A percentile compares a stretch with the other conserved stretches of the same genome.
Conservation (phyloP, 2,888 invertebrate species). For the Aporophyla lueneburgensis region DNA sequence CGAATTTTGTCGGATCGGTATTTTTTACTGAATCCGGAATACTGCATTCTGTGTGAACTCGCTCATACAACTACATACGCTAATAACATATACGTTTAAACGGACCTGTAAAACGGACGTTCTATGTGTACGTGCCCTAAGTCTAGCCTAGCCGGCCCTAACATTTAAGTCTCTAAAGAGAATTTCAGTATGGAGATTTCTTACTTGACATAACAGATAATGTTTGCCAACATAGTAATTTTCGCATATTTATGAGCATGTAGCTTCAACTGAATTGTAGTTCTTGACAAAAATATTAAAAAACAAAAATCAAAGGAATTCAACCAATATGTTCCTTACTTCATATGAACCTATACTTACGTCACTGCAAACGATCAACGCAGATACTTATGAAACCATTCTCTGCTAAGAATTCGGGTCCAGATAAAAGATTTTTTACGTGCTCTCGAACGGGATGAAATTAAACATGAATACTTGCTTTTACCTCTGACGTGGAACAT, state of each 20-base stretch:
- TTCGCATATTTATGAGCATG: not conserved
- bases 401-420: conserved; percentile 82
- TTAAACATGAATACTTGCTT: conserved; percentile 90
- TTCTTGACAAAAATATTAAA: not conserved
- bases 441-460: conserved; percentile 84
- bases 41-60: too few species aligned
- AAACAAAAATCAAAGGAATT: conserved; percentile 1
- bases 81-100: too few species aligned
- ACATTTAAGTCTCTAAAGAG: not conserved
- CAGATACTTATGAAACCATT: conserved; percentile 64
- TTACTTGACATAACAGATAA: not conserved
- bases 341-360: not conserved
- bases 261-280: not conserved
- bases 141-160: not conserved
- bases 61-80: too few species aligned
- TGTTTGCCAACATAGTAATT: not conserved
- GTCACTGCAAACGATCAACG: conserved; percentile 39
- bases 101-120: too few species aligned
- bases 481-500: conserved; percentile 89
- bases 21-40: too few species aligned
- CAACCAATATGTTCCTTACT: not conserved
- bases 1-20: too few species aligned
- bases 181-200: not conserved
- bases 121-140: too few species aligned
- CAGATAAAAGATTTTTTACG: conserved; percentile 85